Base-by-base conservation (phyloP, 2,888 invertebrate genomes). In the Gortyna flavago region DNA sequence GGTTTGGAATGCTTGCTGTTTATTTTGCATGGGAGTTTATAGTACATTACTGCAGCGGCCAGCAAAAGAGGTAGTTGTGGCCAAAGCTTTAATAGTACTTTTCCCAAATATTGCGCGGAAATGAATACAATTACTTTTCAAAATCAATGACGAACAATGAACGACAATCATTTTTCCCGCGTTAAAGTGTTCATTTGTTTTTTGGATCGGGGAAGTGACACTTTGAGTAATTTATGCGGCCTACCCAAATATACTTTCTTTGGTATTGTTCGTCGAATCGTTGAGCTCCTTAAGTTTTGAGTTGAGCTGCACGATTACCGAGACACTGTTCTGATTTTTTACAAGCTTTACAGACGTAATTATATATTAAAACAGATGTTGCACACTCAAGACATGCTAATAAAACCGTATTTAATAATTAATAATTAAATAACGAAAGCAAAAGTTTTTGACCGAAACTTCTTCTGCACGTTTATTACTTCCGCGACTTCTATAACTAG, bases 401-500 rank as follows among this genome's bases (percentile, higher is more conserved):
- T 75, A 82, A 80, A 80, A 81, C 57, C 8, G 29, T 48, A 72
- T 32, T 71, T 35, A 71, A 48, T 51, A 59, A 74, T 16, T 44
- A 81, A 64, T 80, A 65, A 65, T 48, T 48, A 68, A 68, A 25
- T 18, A 65, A 44, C 11, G 51, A 82, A 66, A 82, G 66, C 18
- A 80, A 59, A 65, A 76, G 67, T 57, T 35, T 35, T 62, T 29
- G 32, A 57, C 0, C 9, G 8, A 62, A 35, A 59, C 38, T 76
- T 65, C 76, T 82, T 64, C 32, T 82, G 8, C 18, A 25, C 2
- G 64, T 81, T 80, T 81, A 76, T 81, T 82, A 75, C 69, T 80
- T 76, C 41, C 64, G n/a, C 4, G 18, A 54, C 57, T 32, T 57
- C 38, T 41, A 8, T 7, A 76, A 18, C 76, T 65, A 82, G 8